Evolutionary conservation across 2,888 invertebrate species (phyloP).

Genomic region (Philopedon plagiatum): DNA sequence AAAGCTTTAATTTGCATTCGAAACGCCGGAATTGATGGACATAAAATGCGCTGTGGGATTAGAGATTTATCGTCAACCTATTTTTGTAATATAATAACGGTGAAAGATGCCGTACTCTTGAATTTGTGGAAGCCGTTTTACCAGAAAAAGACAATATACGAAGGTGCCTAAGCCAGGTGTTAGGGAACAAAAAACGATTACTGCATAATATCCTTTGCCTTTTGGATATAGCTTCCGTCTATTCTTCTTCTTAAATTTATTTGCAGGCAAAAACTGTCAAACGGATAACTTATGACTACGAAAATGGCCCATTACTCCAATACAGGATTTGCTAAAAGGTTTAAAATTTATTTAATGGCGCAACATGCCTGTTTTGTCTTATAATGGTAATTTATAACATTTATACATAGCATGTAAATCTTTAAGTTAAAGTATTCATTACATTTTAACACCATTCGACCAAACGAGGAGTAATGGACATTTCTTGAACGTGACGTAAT

Average conservation of each 20-base stretch:
- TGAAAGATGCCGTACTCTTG: too few relatives aligned
- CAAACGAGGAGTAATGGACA: too few relatives aligned
- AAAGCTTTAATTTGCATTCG: not conserved
- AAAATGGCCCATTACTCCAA: slow-evolving; percentile 38
- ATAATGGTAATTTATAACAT: not conserved
- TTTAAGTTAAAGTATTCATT: not conserved
- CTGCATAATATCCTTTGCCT: slow-evolving; percentile 26
- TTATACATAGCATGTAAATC: not conserved
- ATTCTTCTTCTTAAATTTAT: slow-evolving; percentile 43
- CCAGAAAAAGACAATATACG: too few relatives aligned
- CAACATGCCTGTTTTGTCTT: slow-evolving; percentile 7
- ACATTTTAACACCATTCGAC: too few relatives aligned
- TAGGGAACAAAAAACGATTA: slow-evolving; percentile 18
- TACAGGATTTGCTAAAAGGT: slow-evolving; percentile 24
- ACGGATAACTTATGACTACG: slow-evolving; percentile 29
- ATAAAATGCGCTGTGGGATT: not conserved
- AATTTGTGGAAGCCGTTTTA: too few relatives aligned
- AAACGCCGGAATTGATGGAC: not conserved
- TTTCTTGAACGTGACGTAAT: too few relatives aligned
- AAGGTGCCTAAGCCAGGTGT: too few relatives aligned
- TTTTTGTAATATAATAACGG: too few relatives aligned
- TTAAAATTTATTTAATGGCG: slow-evolving; percentile 22
- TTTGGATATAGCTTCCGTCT: slow-evolving; percentile 34
- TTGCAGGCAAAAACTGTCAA: slow-evolving; percentile 32
- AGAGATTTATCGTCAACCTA: too few relatives aligned